Percentiles rank a stretch among this genome's conserved stretches.
Evolutionary conservation across 2,888 invertebrate species (phyloP).

Genomic region (Eupithecia subfuscata): DNA sequence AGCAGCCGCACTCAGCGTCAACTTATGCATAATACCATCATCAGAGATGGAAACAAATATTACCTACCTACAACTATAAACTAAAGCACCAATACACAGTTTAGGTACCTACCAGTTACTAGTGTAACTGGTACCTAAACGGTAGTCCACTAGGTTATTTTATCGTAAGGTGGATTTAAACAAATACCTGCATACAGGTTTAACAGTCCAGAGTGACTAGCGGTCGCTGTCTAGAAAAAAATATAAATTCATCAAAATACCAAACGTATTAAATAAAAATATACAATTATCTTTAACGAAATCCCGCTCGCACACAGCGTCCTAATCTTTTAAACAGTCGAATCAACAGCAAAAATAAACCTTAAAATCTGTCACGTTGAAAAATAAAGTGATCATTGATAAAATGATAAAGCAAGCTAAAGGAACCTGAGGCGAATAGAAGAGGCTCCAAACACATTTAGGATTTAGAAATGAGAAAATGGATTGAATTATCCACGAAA

Average conservation of each 20-base stretch:
- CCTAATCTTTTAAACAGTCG: conserved; percentile 7
- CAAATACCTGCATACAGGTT: too few species aligned
- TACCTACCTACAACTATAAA: too few species aligned
- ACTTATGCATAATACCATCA: too few species aligned
- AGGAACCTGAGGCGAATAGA: conserved; percentile 45
- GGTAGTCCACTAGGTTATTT: too few species aligned
- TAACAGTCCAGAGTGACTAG: too few species aligned
- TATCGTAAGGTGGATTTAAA: too few species aligned
- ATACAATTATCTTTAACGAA: background rate
- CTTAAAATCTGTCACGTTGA: conserved; percentile 32
- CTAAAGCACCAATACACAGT: too few species aligned
- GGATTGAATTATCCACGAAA: conserved; percentile 56
- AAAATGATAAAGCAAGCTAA: conserved; percentile 53
- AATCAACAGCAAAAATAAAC: conserved; percentile 29
- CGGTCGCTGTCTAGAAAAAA: too few species aligned
- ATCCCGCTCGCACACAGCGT: background rate
- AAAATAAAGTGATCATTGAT: conserved; percentile 48
- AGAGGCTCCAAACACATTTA: conserved; percentile 50
- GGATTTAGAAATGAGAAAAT: conserved; percentile 57
- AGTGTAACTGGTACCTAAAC: too few species aligned
- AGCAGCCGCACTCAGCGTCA: too few species aligned
- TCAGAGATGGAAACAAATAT: too few species aligned
- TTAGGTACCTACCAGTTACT: too few species aligned
- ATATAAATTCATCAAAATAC: background rate
- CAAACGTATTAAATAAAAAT: background rate